phyloP scores from a whole-genome alignment of 2,113 vertebrate genomes.

The Phainopepla nitens region DNA sequence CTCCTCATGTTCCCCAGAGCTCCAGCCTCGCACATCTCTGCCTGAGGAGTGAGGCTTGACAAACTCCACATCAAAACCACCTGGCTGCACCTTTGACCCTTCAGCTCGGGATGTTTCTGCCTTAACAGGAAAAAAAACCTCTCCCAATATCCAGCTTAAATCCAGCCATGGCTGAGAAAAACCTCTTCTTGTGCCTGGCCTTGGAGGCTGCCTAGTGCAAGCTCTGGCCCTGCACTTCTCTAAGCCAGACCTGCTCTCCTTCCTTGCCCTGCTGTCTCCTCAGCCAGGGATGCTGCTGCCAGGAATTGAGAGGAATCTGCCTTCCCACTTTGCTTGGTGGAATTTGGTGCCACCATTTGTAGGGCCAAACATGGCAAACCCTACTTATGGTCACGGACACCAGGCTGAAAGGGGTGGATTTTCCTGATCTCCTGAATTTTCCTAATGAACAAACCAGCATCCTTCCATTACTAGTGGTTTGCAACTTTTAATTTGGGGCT shows the following conservation, averaged over 20 bases:
- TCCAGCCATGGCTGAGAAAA: background rate
- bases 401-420: background rate
- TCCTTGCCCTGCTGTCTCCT: background rate
- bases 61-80: background rate
- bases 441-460: background rate
- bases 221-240: rapidly evolving
- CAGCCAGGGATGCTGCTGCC: background rate
- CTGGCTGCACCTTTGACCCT: background rate
- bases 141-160: background rate
- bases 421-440: too few species aligned
- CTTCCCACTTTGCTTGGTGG: rapidly evolving
- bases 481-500: background rate
- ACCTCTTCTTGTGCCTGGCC: background rate
- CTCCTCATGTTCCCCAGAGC: rapidly evolving
- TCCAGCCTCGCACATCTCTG: background rate
- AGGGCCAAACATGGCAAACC: too few species aligned
- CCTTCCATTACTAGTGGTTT: rapidly evolving
- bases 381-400: rapidly evolving
- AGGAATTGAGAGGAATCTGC: background rate
- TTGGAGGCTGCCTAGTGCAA: background rate
- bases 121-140: background rate
- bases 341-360: background rate
- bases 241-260: background rate
- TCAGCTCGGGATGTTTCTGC: background rate
- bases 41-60: background rate